Evolutionary conservation across 2,888 invertebrate genomes (phyloP).

Genomic region (Nymphalis polychloros): DNA sequence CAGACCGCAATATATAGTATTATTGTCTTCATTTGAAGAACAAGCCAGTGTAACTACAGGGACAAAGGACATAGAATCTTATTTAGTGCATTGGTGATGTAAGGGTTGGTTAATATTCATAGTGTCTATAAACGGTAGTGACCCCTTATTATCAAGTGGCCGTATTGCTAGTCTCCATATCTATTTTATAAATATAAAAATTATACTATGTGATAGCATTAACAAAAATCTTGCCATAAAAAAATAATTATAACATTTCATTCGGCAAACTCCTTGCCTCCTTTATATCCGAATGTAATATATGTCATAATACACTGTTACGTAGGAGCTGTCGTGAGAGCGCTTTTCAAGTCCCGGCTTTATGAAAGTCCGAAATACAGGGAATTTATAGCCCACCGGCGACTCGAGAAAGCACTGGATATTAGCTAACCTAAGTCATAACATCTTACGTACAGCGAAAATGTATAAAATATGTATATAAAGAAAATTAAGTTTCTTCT

Average conservation of each 20-base stretch:
- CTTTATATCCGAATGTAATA: not conserved
- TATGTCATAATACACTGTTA: constrained; percentile 15
- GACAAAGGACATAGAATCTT: too few relatives aligned
- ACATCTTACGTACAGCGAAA: constrained; percentile 6
- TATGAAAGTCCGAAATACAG: constrained; percentile 41
- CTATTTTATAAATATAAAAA: not conserved
- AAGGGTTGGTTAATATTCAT: too few relatives aligned
- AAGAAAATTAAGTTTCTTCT: not conserved
- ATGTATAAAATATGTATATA: constrained; percentile 10
- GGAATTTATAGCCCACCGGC: constrained; percentile 37
- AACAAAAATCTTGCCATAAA: not conserved
- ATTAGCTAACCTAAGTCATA: constrained; percentile 25
- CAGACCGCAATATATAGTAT: too few relatives aligned
- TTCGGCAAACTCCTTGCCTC: not conserved
- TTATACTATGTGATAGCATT: not conserved
- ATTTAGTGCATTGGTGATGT: too few relatives aligned
- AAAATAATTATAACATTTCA: not conserved
- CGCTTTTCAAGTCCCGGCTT: constrained; percentile 35
- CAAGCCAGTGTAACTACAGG: too few relatives aligned
- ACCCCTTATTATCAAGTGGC: not conserved
- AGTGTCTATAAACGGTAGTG: too few relatives aligned
- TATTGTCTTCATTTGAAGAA: too few relatives aligned
- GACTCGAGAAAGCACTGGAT: constrained; percentile 25
- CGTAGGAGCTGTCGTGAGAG: constrained; percentile 26
- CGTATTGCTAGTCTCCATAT: too few relatives aligned